Evolutionary conservation across 2,113 vertebrate species (phyloP).

Genomic region (Neodontobutis hainanensis): DNA sequence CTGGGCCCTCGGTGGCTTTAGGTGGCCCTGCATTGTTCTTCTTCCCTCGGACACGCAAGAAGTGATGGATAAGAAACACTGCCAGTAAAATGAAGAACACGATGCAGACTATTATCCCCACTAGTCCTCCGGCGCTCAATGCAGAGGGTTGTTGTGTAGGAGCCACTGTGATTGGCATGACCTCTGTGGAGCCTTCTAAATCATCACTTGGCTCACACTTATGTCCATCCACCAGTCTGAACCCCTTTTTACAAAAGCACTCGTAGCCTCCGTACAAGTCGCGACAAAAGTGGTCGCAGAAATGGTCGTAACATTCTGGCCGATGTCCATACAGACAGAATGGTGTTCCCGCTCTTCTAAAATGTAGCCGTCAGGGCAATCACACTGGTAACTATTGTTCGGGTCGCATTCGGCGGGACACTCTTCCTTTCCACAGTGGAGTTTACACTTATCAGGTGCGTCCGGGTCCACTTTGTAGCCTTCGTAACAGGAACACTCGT

Average conservation of each 20-base stretch:
- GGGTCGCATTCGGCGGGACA: constrained; percentile 71
- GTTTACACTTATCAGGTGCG: constrained; percentile 40
- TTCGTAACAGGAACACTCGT: constrained; percentile 55
- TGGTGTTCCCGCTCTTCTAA: background rate
- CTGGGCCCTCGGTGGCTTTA: constrained; percentile 38
- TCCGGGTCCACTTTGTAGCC: constrained; percentile 27
- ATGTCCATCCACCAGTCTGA: background rate
- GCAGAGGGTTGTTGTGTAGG: background rate
- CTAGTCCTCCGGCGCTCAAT: constrained; percentile 52
- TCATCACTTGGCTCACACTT: constrained; percentile 27
- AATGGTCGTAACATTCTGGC: constrained; percentile 44
- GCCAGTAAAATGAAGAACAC: constrained; percentile 49
- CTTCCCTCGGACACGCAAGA: constrained; percentile 35
- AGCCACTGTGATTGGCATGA: background rate
- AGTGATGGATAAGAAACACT: constrained; percentile 50
- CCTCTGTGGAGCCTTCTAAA: background rate
- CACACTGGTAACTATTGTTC: constrained; percentile 57
- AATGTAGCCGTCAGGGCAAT: constrained; percentile 65
- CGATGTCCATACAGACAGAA: constrained; percentile 49
- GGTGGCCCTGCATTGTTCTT: constrained; percentile 2
- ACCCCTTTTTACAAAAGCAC: constrained; percentile 63
- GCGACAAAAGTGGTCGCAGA: constrained; percentile 49
- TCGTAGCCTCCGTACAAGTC: constrained; percentile 68
- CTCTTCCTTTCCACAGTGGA: constrained; percentile 48
- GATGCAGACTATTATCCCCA: constrained; percentile 65